Evolutionary conservation across 2,797 vertebrate genomes (phyloP).

Genomic region (Thamnophis elegans): DNA sequence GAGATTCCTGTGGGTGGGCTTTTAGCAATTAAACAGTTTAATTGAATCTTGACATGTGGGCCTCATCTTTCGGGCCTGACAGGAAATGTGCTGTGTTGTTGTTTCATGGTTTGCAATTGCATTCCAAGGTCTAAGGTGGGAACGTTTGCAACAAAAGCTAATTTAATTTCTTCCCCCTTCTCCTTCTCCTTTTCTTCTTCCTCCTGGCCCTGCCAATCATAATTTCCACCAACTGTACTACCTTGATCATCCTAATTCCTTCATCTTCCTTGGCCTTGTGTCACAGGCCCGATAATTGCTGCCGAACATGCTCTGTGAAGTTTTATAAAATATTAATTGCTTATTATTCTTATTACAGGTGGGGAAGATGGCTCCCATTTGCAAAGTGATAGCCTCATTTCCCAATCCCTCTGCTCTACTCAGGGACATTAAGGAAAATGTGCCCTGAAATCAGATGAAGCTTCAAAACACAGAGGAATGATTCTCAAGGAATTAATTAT

Average conservation of each 20-base stretch:
- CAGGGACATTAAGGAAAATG: neutral
- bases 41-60: neutral
- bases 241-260: slow-evolving; percentile 55
- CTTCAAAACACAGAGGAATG: rapidly evolving
- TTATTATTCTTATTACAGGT: slow-evolving; percentile 60
- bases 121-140: neutral
- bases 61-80: neutral
- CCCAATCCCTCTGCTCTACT: slow-evolving; percentile 22
- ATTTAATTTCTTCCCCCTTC: slow-evolving; percentile 21
- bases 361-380: slow-evolving; percentile 28
- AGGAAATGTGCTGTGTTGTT: neutral
- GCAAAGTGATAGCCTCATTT: slow-evolving; percentile 43
- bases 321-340: slow-evolving; percentile 70
- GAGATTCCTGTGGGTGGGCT: neutral
- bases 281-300: slow-evolving; percentile 59
- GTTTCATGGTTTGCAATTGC: too few species aligned
- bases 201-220: slow-evolving; percentile 46
- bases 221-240: slow-evolving; percentile 28
- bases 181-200: slow-evolving; percentile 37
- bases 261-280: slow-evolving; percentile 65
- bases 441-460: slow-evolving; percentile 15
- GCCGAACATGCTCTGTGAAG: slow-evolving; percentile 51
- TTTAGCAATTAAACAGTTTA: neutral
- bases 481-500: neutral
- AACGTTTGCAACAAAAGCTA: rapidly evolving